A percentile compares a stretch with the other conserved stretches of the same genome.
Conservation (phyloP, 2,113 vertebrate species). For the Platanista minor region DNA sequence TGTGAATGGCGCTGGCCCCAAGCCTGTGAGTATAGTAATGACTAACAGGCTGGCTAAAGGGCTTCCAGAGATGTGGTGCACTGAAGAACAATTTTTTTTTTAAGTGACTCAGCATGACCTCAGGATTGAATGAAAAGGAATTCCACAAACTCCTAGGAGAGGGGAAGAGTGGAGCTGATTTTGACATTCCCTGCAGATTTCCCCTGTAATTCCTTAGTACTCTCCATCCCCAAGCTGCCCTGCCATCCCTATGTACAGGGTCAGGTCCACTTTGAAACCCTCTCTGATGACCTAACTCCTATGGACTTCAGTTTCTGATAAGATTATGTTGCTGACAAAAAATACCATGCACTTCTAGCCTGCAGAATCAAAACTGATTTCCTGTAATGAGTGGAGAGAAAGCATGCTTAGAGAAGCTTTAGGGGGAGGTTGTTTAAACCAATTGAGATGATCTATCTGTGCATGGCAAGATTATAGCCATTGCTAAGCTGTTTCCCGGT, state of each 20-base stretch:
- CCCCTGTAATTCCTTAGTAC: neutral
- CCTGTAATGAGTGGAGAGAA: neutral
- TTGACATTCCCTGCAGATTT: neutral
- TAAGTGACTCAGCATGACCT: conserved; percentile 54
- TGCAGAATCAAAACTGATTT: conserved; percentile 11
- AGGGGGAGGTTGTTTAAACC: neutral
- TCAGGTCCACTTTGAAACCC: neutral
- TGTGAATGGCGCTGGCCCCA: conserved; percentile 28
- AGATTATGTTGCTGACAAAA: conserved; percentile 41
- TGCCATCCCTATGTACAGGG: neutral
- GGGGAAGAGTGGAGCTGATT: neutral
- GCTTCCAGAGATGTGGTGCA: neutral
- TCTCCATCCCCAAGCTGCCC: neutral
- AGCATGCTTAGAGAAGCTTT: neutral
- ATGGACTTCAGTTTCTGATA: conserved; percentile 32
- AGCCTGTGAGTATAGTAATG: conserved; percentile 43
- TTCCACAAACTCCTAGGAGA: neutral
- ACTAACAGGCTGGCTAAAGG: conserved; percentile 50
- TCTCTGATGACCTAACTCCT: conserved; percentile 7
- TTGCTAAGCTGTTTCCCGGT: neutral
- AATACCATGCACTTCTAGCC: neutral
- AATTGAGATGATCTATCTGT: neutral
- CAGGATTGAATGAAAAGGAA: conserved; percentile 37
- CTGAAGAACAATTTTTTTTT: neutral
- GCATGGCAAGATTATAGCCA: neutral